Conservation (phyloP, 2,113 vertebrate species). For the Hippopotamus amphibius region DNA sequence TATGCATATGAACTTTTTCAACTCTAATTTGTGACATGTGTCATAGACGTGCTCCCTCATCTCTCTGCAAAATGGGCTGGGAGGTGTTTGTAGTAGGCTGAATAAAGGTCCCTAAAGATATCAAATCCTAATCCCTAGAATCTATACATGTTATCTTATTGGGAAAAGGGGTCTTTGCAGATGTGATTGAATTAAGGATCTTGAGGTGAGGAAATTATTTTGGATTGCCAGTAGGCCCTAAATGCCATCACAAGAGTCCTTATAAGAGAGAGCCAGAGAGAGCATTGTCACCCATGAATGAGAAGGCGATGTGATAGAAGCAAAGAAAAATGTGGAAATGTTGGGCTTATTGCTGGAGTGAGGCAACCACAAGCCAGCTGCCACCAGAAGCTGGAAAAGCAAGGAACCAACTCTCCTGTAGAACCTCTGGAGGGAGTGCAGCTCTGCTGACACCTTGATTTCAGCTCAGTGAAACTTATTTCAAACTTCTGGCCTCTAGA, state of each 20-base stretch:
- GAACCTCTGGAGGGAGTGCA: fast-evolving
- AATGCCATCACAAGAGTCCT: neutral
- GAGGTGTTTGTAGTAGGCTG: neutral
- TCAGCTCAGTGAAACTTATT: neutral
- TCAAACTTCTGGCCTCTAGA: neutral
- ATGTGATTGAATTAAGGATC: neutral
- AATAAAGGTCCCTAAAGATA: neutral
- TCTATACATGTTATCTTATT: neutral
- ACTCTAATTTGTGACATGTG: neutral
- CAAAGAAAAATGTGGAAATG: neutral
- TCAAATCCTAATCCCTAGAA: neutral
- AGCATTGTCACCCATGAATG: neutral
- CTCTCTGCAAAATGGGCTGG: neutral
- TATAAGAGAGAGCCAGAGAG: neutral
- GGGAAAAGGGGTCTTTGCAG: neutral
- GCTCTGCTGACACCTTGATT: neutral
- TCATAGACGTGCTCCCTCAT: neutral
- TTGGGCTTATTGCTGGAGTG: neutral
- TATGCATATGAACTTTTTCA: neutral
- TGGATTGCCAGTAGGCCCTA: neutral
- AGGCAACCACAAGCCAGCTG: neutral
- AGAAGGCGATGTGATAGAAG: neutral
- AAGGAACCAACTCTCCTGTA: fast-evolving
- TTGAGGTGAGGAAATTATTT: neutral
- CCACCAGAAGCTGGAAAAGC: neutral